phyloP scores from a whole-genome alignment of 2,888 invertebrate species.

The Hedychridium roseum region DNA sequence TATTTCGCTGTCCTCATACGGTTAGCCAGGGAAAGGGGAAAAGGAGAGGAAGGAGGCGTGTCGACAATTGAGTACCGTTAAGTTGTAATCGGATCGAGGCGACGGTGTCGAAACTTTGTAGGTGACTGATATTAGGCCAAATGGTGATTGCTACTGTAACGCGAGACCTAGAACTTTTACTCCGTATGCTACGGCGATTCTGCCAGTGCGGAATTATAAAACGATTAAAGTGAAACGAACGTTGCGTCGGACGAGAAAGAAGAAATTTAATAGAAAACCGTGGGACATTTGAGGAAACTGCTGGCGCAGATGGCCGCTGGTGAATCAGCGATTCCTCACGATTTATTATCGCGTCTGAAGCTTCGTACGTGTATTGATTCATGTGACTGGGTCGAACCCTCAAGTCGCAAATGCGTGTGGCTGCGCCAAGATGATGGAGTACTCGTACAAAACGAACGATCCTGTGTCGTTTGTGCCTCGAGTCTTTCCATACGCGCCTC shows the following conservation, averaged over 20 bases:
- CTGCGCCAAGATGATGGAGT: constrained; percentile 24
- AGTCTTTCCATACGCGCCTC: no score
- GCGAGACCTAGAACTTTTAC: background rate
- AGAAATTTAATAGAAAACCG: no score
- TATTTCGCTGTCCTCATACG: constrained; percentile 7
- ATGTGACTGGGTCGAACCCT: constrained; percentile 28
- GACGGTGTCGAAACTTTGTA: no score
- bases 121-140: no score
- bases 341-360: constrained; percentile 35
- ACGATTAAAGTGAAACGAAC: no score
- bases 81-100: constrained; percentile 7
- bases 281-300: constrained; percentile 27
- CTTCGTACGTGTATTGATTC: constrained; percentile 32
- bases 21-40: background rate
- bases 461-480: no score
- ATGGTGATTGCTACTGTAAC: no score
- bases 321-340: constrained; percentile 37
- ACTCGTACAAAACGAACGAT: background rate
- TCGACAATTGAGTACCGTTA: constrained; percentile 8
- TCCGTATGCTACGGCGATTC: background rate
- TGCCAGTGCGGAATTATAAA: no score
- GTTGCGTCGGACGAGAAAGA: no score
- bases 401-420: constrained; percentile 29
- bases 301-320: constrained; percentile 18
- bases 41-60: background rate